phyloP scores from a whole-genome alignment of 1,140 invertebrate species.

The Phymastichus coffea region DNA sequence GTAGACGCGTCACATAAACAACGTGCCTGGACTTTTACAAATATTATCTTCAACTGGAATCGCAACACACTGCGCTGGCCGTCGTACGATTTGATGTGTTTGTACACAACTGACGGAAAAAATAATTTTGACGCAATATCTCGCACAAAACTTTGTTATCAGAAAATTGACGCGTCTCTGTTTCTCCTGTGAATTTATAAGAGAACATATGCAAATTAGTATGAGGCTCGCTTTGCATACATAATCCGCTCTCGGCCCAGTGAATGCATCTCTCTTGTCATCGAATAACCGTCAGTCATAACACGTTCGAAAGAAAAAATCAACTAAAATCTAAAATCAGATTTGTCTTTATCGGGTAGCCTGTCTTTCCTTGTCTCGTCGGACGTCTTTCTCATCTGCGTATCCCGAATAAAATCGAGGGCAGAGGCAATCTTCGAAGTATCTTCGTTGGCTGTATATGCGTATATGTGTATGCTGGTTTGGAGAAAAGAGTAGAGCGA shows the following conservation, averaged over 20 bases:
- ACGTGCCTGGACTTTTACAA: neutral
- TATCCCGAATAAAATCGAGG: conserved; percentile 50
- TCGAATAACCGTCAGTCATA: conserved; percentile 5
- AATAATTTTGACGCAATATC: no score
- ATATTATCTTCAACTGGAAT: conserved; percentile 1
- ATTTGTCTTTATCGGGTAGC: neutral
- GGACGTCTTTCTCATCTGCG: conserved; percentile 13
- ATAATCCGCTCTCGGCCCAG: conserved; percentile 18
- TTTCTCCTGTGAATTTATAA: neutral
- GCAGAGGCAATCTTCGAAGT: conserved; percentile 43
- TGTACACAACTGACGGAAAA: no score
- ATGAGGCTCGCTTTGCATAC: conserved; percentile 18
- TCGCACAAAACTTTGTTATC: no score
- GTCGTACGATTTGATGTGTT: no score
- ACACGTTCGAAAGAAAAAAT: conserved; percentile 3
- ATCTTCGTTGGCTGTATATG: conserved; percentile 2
- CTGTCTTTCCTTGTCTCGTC: conserved; percentile 12
- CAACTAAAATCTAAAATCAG: conserved; percentile 6
- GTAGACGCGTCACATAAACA: neutral
- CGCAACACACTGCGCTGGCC: neutral
- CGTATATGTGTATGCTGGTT: conserved; percentile 28
- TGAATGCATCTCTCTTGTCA: conserved; percentile 7
- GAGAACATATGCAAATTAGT: conserved; percentile 16
- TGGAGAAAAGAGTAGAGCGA: conserved; percentile 32
- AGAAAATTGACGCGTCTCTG: no score